Base-by-base conservation (phyloP, 2,888 invertebrate genomes). In the Lissonota sp. region DNA sequence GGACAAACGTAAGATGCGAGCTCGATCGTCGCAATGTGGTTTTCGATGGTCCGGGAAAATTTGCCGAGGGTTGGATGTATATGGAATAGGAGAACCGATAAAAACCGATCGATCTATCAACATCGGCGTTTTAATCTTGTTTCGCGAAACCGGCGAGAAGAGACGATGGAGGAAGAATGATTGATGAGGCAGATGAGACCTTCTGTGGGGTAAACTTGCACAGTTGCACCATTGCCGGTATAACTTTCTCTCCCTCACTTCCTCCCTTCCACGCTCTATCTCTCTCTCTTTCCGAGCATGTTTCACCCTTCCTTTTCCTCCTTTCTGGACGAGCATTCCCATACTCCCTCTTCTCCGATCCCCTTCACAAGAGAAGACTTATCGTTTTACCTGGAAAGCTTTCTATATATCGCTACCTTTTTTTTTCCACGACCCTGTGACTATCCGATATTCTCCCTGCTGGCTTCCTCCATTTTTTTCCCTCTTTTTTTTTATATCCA, bases 111-210 rank as follows among this genome's bases (percentile, higher is more conserved):
- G 79, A 81, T 81, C 81, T 60, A 81, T 83, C 81, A 76, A 77
- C 60, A 79, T 58, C 70, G 79, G 76, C 69, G 81, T 83, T 83
- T 83, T 83, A 83, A 83, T 83, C 76, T 76, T 79, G 83, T 83
- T 75, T 67, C 44, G 12, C 14, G 69, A 71, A 60, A 81, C 57
- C 64, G 53, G 55, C 53, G 69, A 70, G 67, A 81, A 74, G 58
- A 74, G 73, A 78, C 53, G 63, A 73, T 26, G 42, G 78, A 66
- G 81, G 46, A 73, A 73, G 78, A 82, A 81, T 84, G 84, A 84
- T 84, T 78, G 79, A 83, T 83, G 81, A 81, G 79, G 74, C 63
- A 81, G 73, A 74, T 77, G 69, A 51, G 55, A 42, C 62, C 60
- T 67, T 60, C 60, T 62, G 58, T 49, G 74, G 77, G 70, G 46